Evolutionary conservation across 2,797 vertebrate genomes (phyloP).

Genomic region (Rhadinocentrus ornatus): DNA sequence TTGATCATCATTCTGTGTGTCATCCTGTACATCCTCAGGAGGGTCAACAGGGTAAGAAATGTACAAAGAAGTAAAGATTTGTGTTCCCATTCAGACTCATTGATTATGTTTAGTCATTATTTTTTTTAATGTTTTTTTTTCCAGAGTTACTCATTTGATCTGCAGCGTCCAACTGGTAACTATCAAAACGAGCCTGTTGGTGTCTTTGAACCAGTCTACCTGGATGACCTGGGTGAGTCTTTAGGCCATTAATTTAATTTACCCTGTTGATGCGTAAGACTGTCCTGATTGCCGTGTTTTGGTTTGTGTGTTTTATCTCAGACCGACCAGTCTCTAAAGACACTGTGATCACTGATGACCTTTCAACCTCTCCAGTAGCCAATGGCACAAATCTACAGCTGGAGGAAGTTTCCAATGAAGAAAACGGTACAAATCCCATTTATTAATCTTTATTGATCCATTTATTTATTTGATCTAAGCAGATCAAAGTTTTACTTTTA

Average conservation of each 20-base stretch:
- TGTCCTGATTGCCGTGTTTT: neutral
- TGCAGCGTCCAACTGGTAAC: conserved; percentile 33
- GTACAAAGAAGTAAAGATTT: neutral
- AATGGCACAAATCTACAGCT: conserved; percentile 42
- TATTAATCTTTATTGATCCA: neutral
- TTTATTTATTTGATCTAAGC: neutral
- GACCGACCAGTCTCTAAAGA: conserved; percentile 25
- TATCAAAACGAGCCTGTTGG: conserved; percentile 34
- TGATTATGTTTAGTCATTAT: neutral
- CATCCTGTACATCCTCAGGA: conserved; percentile 64
- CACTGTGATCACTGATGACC: conserved; percentile 11
- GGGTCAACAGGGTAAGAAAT: conserved; percentile 48
- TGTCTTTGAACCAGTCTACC: conserved; percentile 61
- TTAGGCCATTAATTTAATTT: neutral
- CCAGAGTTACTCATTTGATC: conserved; percentile 71
- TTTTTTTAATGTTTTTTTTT: neutral
- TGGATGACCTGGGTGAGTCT: conserved; percentile 66
- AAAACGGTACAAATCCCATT: conserved; percentile 30
- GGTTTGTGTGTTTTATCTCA: conserved; percentile 15
- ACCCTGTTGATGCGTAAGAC: fast-evolving
- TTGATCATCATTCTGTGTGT: conserved; percentile 45
- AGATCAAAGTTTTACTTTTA: neutral
- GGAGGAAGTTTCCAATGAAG: conserved; percentile 27
- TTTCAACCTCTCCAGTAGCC: conserved; percentile 14
- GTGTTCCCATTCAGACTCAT: neutral